phyloP scores from a whole-genome alignment of 2,888 invertebrate species.

The Acanthococcus lagerstroemiae region DNA sequence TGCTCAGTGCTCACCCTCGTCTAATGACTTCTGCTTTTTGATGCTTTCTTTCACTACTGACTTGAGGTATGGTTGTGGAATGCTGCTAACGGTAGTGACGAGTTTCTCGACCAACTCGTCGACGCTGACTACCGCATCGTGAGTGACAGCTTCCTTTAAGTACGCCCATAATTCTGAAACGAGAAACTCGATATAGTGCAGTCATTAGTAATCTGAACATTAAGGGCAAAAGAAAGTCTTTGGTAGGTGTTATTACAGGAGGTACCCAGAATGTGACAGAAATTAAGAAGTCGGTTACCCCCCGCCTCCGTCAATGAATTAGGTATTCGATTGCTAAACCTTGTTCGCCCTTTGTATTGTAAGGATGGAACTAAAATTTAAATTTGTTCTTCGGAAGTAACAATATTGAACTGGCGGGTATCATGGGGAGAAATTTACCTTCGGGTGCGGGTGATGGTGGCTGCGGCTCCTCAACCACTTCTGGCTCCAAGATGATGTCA shows the following conservation, averaged over 20 bases:
- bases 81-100: conserved; percentile 37
- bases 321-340: too few relatives aligned
- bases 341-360: too few relatives aligned
- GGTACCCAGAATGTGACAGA: too few relatives aligned
- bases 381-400: too few relatives aligned
- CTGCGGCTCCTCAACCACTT: conserved; percentile 36
- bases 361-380: too few relatives aligned
- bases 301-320: too few relatives aligned
- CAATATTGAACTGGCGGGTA: too few relatives aligned
- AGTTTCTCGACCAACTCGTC: conserved; percentile 38
- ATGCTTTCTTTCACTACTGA: conserved; percentile 39
- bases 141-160: conserved; percentile 37
- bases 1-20: conserved; percentile 31
- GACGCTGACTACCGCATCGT: conserved; percentile 36
- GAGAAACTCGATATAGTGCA: not conserved
- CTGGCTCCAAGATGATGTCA: conserved; percentile 31
- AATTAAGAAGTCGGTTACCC: too few relatives aligned
- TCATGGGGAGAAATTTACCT: too few relatives aligned
- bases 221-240: too few relatives aligned
- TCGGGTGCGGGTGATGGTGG: conserved; percentile 39
- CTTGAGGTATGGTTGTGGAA: conserved; percentile 37
- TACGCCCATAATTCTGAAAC: conserved; percentile 38
- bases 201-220: too few relatives aligned
- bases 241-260: too few relatives aligned
- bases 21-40: conserved; percentile 36